Conservation (phyloP, 2,888 invertebrate genomes). For the Argyresthia goedartella region DNA sequence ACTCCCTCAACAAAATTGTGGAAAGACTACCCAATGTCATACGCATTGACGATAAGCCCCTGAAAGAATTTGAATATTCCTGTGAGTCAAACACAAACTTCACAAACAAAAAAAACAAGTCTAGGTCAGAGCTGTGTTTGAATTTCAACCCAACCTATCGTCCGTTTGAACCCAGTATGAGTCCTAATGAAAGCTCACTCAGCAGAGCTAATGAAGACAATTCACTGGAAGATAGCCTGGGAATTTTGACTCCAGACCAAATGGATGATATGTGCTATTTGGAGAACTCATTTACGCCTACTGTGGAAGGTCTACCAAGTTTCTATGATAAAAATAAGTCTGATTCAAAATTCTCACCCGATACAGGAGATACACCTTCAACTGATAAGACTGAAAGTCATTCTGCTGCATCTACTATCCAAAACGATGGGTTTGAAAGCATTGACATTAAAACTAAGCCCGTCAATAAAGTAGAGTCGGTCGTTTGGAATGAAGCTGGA, state of each 20-base stretch:
- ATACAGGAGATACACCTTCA: constrained; percentile 66
- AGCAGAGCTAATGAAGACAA: constrained; percentile 77
- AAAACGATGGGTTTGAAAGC: constrained; percentile 55
- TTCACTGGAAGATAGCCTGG: constrained; percentile 88
- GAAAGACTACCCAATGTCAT: constrained; percentile 55
- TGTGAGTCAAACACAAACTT: constrained; percentile 51
- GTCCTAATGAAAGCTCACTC: constrained; percentile 59
- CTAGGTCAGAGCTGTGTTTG: constrained; percentile 58
- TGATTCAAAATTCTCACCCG: constrained; percentile 56
- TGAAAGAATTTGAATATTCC: constrained; percentile 63
- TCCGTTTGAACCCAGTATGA: constrained; percentile 45
- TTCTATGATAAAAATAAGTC: constrained; percentile 56
- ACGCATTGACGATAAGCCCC: constrained; percentile 56
- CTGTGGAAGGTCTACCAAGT: constrained; percentile 73
- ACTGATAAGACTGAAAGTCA: constrained; percentile 70
- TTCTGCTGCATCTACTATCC: constrained; percentile 63
- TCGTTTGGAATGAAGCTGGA: neutral
- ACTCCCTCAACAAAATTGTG: constrained; percentile 34
- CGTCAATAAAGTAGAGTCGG: neutral
- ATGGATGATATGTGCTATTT: constrained; percentile 81
- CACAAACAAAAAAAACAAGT: constrained; percentile 43
- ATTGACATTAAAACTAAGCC: constrained; percentile 13
- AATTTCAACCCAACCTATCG: constrained; percentile 47
- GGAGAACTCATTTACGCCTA: constrained; percentile 75
- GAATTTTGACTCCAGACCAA: constrained; percentile 90